A percentile compares a stretch with the other conserved stretches of the same genome.
Evolutionary conservation across 1,140 invertebrate species (phyloP).

Genomic region (Achatina immaculata): DNA sequence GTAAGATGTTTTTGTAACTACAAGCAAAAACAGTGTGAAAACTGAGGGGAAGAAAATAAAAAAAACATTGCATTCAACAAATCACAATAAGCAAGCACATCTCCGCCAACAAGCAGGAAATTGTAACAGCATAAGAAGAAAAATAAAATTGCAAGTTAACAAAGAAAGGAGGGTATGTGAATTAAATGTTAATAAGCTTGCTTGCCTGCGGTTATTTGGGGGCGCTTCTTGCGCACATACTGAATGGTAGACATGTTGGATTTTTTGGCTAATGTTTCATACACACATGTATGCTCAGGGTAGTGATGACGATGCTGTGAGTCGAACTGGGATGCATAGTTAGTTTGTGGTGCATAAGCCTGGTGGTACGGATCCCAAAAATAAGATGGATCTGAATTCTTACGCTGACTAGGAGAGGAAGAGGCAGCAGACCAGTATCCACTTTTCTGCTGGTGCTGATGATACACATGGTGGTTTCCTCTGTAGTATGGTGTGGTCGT

Average conservation of each 20-base stretch:
- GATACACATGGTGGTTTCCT: neutral
- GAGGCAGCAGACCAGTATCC: neutral
- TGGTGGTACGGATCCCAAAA: slow-evolving; percentile 29
- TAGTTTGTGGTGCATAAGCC: slow-evolving; percentile 29
- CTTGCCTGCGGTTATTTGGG: slow-evolving; percentile 66
- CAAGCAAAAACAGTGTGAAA: too few species aligned
- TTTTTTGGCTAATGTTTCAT: slow-evolving; percentile 67
- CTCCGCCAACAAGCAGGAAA: neutral
- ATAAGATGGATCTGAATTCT: slow-evolving; percentile 36
- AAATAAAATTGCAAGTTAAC: slow-evolving; percentile 4
- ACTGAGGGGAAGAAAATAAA: too few species aligned
- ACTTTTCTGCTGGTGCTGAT: neutral
- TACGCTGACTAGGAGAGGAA: slow-evolving; percentile 33
- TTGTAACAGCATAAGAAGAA: neutral
- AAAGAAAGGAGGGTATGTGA: neutral
- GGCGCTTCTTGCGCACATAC: slow-evolving; percentile 61
- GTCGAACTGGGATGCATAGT: slow-evolving; percentile 5
- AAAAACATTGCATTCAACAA: too few species aligned
- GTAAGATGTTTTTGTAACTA: too few species aligned
- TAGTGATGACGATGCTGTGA: slow-evolving; percentile 34
- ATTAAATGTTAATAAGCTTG: slow-evolving; percentile 18
- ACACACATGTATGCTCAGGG: slow-evolving; percentile 62
- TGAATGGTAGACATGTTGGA: slow-evolving; percentile 64
- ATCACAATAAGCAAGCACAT: too few species aligned
- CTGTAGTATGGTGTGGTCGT: neutral